These are phyloP conservation scores for Maniola jurtina DNA, from an alignment of 1,140 invertebrate species.

Conservation along the genomic window DNA sequence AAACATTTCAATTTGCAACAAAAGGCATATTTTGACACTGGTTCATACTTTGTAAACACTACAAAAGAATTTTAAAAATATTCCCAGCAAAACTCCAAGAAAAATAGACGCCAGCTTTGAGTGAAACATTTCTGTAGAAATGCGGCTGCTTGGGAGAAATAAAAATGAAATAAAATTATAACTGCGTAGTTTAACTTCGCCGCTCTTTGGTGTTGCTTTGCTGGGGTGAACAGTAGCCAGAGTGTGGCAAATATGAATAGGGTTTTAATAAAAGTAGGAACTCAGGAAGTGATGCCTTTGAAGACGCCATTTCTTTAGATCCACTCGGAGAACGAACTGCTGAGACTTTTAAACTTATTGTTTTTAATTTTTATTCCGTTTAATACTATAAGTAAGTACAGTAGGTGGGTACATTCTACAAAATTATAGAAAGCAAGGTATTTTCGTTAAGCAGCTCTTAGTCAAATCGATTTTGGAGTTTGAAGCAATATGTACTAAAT, in stretches of 20 bases:
- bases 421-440: too few species aligned
- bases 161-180: constrained; percentile 1
- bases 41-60: not conserved
- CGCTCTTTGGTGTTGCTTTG: not conserved
- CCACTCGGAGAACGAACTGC: not conserved
- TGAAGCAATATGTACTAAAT: too few species aligned
- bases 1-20: not conserved
- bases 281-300: not conserved
- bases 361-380: too few species aligned
- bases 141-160: not conserved
- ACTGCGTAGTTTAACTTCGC: constrained; percentile 3
- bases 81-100: not conserved
- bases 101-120: not conserved
- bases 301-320: not conserved
- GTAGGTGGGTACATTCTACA: too few species aligned
- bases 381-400: too few species aligned
- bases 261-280: not conserved
- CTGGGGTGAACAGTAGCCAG: not conserved
- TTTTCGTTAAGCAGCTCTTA: too few species aligned
- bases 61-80: constrained; percentile 10
- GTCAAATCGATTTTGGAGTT: too few species aligned
- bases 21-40: constrained; percentile 4
- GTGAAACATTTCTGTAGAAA: constrained; percentile 1
- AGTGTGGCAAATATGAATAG: constrained; percentile 2
- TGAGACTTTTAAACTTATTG: not conserved